Conservation (phyloP, 2,113 vertebrate genomes). For the Caloenas nicobarica region DNA sequence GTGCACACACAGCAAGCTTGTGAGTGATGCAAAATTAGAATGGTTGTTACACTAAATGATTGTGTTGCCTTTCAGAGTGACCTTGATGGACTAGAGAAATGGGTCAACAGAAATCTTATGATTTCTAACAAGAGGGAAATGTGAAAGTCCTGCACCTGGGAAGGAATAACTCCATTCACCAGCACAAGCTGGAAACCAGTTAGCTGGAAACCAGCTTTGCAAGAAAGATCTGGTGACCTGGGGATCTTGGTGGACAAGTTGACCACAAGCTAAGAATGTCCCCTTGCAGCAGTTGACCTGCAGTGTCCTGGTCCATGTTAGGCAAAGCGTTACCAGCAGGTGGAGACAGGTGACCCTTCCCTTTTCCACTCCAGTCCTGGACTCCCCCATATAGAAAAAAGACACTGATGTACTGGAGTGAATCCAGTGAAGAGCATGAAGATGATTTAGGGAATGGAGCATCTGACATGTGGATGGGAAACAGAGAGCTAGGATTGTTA, state of each 20-base stretch:
- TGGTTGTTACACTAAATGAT: not conserved
- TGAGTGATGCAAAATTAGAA: not conserved
- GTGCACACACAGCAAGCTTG: not conserved
- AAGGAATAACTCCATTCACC: not conserved
- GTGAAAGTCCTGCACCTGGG: not conserved
- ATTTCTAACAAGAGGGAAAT: not conserved
- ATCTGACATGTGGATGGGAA: not conserved
- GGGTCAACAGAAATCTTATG: not conserved
- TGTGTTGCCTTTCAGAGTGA: not conserved
- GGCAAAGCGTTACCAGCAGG: not conserved
- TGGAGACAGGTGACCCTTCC: not conserved
- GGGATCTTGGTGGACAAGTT: not conserved
- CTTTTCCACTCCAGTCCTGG: not conserved
- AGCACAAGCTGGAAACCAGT: not conserved
- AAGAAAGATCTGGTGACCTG: not conserved
- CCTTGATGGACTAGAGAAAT: not conserved
- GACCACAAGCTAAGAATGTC: not conserved
- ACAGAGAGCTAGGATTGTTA: not conserved
- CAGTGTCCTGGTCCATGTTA: not conserved
- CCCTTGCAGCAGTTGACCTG: not conserved
- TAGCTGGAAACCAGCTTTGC: not conserved
- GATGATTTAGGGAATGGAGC: not conserved
- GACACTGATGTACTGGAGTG: not conserved
- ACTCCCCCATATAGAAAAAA: not conserved
- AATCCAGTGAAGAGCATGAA: not conserved